Percentiles rank a stretch among this genome's conserved stretches.
These are phyloP conservation scores for Cosmia trapezina DNA, from an alignment of 2,888 invertebrate genomes.

Conservation along the genomic window DNA sequence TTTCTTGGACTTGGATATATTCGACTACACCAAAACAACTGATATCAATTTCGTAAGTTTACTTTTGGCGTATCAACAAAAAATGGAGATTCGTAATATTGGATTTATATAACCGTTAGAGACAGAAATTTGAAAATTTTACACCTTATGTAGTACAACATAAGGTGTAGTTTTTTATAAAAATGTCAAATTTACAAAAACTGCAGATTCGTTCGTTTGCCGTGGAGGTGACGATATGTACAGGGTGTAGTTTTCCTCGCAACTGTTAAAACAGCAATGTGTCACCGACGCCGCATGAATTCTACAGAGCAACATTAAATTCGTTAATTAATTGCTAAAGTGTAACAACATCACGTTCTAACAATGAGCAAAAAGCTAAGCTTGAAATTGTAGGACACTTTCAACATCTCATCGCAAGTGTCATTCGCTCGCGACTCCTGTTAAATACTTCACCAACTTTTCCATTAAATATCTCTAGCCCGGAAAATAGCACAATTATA, in stretches of 20 bases:
- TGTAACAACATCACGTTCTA: conserved; percentile 4
- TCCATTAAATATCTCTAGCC: conserved; percentile 26
- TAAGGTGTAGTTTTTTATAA: no score
- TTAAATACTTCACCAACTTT: conserved; percentile 38
- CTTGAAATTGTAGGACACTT: conserved; percentile 26
- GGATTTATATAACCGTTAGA: no score
- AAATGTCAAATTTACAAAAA: no score
- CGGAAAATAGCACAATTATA: conserved; percentile 15
- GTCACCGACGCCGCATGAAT: conserved; percentile 12
- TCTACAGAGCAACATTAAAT: conserved; percentile 27
- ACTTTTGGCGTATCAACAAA: no score
- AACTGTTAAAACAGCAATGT: neutral
- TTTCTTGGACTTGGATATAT: no score
- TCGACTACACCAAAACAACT: no score
- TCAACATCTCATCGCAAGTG: conserved; percentile 21
- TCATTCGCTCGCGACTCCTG: conserved; percentile 18
- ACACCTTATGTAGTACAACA: no score
- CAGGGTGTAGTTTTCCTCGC: neutral
- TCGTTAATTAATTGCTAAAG: conserved; percentile 25
- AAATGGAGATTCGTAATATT: no score
- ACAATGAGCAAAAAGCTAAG: conserved; percentile 11
- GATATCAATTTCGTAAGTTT: no score
- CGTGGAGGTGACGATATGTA: no score
- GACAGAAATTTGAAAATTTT: no score
- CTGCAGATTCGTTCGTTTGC: no score